phyloP scores from a whole-genome alignment of 92 coral and sea anemone species.

The Paramuricea clavata region DNA sequence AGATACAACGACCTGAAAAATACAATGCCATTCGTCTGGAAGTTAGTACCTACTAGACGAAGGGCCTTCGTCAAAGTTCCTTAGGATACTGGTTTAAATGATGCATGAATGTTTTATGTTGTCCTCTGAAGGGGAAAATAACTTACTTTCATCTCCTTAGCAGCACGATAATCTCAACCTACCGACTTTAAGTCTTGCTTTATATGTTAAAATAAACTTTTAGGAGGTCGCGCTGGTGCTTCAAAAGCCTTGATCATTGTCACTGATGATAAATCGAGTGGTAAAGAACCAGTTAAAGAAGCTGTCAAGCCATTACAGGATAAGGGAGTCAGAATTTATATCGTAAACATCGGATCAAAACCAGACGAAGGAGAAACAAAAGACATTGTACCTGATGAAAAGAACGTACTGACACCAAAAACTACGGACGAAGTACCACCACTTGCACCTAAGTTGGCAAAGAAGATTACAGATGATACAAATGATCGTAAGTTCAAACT shows the following conservation, averaged over 20 bases:
- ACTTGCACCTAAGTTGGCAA: slow-evolving; percentile 70
- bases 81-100: too few relatives aligned
- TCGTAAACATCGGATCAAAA: slow-evolving; percentile 74
- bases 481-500: slow-evolving; percentile 45
- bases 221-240: slow-evolving; percentile 55
- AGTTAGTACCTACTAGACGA: too few relatives aligned
- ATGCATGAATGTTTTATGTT: too few relatives aligned
- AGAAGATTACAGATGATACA: slow-evolving; percentile 57
- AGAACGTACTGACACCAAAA: slow-evolving; percentile 59
- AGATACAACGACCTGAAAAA: too few relatives aligned
- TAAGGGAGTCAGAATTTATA: slow-evolving; percentile 70
- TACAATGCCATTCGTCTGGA: too few relatives aligned
- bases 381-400: slow-evolving; percentile 54
- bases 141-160: background rate
- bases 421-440: slow-evolving; percentile 52
- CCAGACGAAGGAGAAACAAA: slow-evolving; percentile 59
- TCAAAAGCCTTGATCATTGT: slow-evolving; percentile 52
- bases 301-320: slow-evolving; percentile 60
- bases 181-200: background rate
- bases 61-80: too few relatives aligned
- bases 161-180: background rate
- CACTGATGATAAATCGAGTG: slow-evolving; percentile 56
- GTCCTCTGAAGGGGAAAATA: too few relatives aligned
- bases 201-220: background rate
- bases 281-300: slow-evolving; percentile 48